Conservation (phyloP, 2,797 vertebrate species). For the Synanceia verrucosa region DNA sequence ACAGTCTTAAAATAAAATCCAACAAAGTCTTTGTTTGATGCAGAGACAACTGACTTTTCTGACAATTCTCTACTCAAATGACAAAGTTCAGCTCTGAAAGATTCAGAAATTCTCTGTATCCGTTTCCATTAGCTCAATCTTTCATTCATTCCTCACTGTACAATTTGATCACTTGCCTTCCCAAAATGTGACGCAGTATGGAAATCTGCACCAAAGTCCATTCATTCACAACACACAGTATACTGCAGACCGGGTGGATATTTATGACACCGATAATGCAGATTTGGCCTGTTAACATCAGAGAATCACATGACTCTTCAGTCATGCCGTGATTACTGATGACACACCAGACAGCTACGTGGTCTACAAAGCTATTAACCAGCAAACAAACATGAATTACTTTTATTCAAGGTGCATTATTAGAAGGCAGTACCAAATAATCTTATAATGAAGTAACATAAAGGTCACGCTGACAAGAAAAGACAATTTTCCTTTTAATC, state of each 20-base stretch:
- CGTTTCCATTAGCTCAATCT: not conserved
- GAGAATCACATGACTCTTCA: not conserved
- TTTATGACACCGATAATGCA: not conserved
- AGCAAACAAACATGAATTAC: not conserved
- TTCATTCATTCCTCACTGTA: not conserved
- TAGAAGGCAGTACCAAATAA: not conserved
- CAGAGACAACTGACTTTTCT: no score
- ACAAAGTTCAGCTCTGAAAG: not conserved
- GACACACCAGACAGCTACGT: not conserved
- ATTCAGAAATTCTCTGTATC: no score
- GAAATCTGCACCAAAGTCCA: not conserved
- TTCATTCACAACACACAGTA: not conserved
- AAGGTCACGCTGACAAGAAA: conserved; percentile 4
- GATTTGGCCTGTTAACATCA: not conserved
- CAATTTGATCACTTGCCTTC: not conserved
- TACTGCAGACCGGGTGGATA: not conserved
- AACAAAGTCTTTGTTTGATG: no score
- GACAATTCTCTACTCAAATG: not conserved
- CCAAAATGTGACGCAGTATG: not conserved
- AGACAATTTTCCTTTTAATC: not conserved
- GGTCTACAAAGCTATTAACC: not conserved
- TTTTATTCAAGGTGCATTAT: not conserved
- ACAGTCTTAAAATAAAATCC: no score
- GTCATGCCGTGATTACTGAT: not conserved
- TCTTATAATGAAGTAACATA: not conserved